Base-by-base conservation (phyloP, 2,888 invertebrate genomes). In the Tipula confusa region DNA sequence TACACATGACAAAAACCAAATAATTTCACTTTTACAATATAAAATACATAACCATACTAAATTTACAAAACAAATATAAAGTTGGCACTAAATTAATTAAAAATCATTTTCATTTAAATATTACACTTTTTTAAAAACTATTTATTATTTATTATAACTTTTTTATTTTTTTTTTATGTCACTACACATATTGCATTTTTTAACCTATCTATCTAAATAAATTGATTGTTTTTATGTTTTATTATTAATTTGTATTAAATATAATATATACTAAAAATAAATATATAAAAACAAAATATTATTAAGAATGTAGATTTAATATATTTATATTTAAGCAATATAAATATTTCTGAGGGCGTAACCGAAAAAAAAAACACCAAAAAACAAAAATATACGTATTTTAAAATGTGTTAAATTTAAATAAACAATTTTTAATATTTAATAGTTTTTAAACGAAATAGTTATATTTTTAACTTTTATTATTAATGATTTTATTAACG, bases 71-170 rank as follows among this genome's bases (percentile, higher is more conserved):
- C 43, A 43, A 64, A 64, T 64, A n/a, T n/a, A 64, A 64, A 64
- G 11, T 64, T 64, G 64, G 64, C 24, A 24, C 64, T 64, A 64
- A 64, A 64, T 64, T 64, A 64, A 64, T 64, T 64, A 24, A 64
- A 64, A 64, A 64, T 64, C 64, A 64, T 64, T 64, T 64, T 24
- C n/a, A n/a, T 64, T 64, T 64, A 9, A 33, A 33, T 64, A 64
- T 64, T 64, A 64, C 24, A 43, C n/a, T 43, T 64, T 64, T 24
- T 24, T 64, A 24, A 24, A 24, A 64, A 64, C 64, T 64, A 24
- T 64, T 64, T 64, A 64, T 64, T n/a, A n/a, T n/a, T n/a, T n/a
- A n/a, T 64, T 64, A 64, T 64, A 64, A n/a, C n/a, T n/a, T n/a
- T 43, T n/a, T 43, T n/a, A 9, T 36, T 36, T 36, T 43, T n/a